A percentile compares a stretch with the other conserved stretches of the same genome.
These are phyloP conservation scores for Furnarius figulus DNA, from an alignment of 2,113 vertebrate genomes.

Conservation along the genomic window DNA sequence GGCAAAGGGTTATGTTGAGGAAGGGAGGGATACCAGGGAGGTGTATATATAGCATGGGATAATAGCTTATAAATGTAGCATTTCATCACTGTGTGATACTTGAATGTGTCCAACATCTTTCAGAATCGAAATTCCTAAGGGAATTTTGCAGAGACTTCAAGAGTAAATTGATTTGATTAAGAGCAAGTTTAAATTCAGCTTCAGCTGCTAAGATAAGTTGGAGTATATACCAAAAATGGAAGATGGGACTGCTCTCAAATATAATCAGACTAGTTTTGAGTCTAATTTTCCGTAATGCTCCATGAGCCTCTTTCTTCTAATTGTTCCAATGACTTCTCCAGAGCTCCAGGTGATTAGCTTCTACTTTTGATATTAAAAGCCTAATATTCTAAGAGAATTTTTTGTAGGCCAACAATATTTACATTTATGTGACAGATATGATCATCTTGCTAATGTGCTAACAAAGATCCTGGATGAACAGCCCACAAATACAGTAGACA, in stretches of 20 bases:
- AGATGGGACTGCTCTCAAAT: neutral
- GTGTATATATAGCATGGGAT: neutral
- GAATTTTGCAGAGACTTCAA: neutral
- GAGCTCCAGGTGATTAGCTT: neutral
- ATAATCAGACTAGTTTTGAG: neutral
- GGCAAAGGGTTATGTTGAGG: neutral
- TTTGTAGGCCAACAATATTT: neutral
- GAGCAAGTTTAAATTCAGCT: neutral
- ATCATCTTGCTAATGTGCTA: constrained; percentile 86
- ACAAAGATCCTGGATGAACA: constrained; percentile 87
- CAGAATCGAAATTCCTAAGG: neutral
- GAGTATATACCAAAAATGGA: neutral
- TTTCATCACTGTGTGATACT: neutral
- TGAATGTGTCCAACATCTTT: neutral
- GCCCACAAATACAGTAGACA: constrained; percentile 82
- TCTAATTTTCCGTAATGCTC: neutral
- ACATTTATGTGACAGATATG: constrained; percentile 79
- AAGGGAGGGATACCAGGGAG: neutral
- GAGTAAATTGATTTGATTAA: neutral
- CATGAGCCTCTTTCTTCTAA: neutral
- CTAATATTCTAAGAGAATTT: neutral
- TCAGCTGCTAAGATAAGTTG: neutral
- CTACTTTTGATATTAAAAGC: neutral
- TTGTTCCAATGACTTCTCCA: neutral
- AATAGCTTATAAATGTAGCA: neutral